Evolutionary conservation across 2,888 invertebrate species (phyloP).

Genomic region (Agrenia bidenticulata): DNA sequence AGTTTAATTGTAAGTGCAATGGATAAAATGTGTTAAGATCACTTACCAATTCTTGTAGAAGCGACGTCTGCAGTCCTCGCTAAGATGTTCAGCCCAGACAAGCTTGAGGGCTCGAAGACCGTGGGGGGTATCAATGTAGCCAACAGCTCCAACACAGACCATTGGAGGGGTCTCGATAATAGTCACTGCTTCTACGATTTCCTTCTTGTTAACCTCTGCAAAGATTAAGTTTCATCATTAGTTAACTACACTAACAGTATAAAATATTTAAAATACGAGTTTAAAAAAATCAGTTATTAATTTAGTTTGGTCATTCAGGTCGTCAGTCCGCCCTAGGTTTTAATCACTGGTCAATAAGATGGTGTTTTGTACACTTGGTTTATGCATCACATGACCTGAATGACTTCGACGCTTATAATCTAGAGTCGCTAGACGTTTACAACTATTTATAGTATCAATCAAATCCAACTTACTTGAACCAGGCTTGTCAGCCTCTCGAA

Average conservation of each 20-base stretch:
- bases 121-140: slow-evolving; percentile 98
- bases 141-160: slow-evolving; percentile 95
- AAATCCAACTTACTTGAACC: slow-evolving; percentile 84
- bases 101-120: slow-evolving; percentile 93
- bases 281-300: too few relatives aligned
- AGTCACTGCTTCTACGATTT: slow-evolving; percentile 98
- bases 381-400: slow-evolving; percentile 48
- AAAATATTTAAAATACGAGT: too few relatives aligned
- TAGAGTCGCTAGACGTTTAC: not conserved
- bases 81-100: slow-evolving; percentile 98
- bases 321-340: slow-evolving; percentile 52
- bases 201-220: slow-evolving; percentile 98
- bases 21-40: not conserved
- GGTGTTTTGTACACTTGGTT: slow-evolving; percentile 47
- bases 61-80: slow-evolving; percentile 95
- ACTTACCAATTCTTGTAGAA: slow-evolving; percentile 99
- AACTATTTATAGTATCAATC: not conserved
- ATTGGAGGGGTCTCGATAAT: slow-evolving; percentile 98
- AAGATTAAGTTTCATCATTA: too few relatives aligned
- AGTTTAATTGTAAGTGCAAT: not conserved
- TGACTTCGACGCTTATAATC: not conserved
- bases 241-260: too few relatives aligned
- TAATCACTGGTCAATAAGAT: slow-evolving; percentile 50
- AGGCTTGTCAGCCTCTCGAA: slow-evolving; percentile 96
- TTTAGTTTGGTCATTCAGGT: slow-evolving; percentile 24